Evolutionary conservation across 1,140 invertebrate genomes (phyloP), one percentile per base, ranked within the genome.

Genomic region (Neodiprion fabricii): DNA sequence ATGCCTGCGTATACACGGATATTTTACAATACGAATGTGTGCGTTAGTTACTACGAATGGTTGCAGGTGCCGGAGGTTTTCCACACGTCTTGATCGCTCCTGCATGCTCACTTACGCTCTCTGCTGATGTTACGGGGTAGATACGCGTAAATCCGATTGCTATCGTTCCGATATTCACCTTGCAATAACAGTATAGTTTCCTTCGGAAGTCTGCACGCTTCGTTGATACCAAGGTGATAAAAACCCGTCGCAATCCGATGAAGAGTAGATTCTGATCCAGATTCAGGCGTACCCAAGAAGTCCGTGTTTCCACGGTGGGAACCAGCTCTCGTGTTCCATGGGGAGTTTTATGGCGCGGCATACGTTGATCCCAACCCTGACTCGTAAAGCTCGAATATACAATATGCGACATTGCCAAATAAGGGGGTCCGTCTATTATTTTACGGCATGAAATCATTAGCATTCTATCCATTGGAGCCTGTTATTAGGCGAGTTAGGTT

Each of bases 361-460:
- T 74, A 72, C 53, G 76, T 76, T 76, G 78, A 79, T 79, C 74
- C 76, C 28, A 40, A 5, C 5, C 74, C 66, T 73, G 61, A 76
- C 65, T 79, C 78, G 78, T 79, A 79, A 79, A 79, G 74, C 76
- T 40, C 28, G 28, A 40, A 40, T 40, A 40, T 40, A 40, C 28
- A 5, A 40, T 40, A 73, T 77, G 74, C 74, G 76, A 79, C 73
- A 72, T 74, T 74, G 77, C 74, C 71, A 67, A 61, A 17, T 61
- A 12, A 1, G 9, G 9, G n/a, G n/a, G 53, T 61, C 53, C 11
- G 53, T 9, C 72, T 71, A 77, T 78, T 79, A 79, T 76, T 78
- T 79, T 71, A 76, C 73, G 50, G 74, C 76, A 78, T 75, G 75
- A 77, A 79, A 79, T 80, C 78, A 75, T 75, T 75, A 75, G 72